Evolutionary conservation across 2,797 vertebrate genomes (phyloP), one percentile per base, ranked within the genome.

Genomic region (Acrossocheilus wenchowensis): DNA sequence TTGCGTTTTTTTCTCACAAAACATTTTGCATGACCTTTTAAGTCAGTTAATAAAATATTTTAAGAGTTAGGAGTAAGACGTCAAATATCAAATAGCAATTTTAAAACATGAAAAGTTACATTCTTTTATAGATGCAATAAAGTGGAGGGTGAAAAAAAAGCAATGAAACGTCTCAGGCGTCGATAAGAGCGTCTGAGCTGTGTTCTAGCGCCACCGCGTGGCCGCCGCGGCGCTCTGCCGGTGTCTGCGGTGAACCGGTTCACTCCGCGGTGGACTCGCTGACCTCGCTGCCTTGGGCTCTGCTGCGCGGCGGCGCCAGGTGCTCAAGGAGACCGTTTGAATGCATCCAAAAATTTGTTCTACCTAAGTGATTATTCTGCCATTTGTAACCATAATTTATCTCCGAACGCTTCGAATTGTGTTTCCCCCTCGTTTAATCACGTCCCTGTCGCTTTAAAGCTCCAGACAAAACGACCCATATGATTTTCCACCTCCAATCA

Each of bases 401-500:
- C 15, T 43, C 43, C 14, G 43, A 80, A n/a, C 21, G 64, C 66
- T 15, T 17, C 21, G 12, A 6, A 41, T 45, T 26, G 68, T 57
- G 57, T 15, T 30, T 5, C 69, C 19, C n/a, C 45, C 11, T 73
- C 12, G 81, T 84, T 88, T 79, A 85, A 87, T 78, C 82, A 66
- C 86, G 91, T 74, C 85, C 74, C 94, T 93, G 93, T 93, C 93
- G 89, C 94, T 94, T 94, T 94, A 93, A 94, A 90, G 91, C 91
- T 77, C 90, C 91, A 91, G 90, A 92, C 92, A 92, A 90, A 89
- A 86, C 90, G 93, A 89, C 89, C 93, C 94, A 92, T 91, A 91
- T 93, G 93, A 93, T 93, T 91, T 90, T 89, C 86, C 85, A 91
- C 89, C 93, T 93, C 93, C 93, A 93, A 93, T 94, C 93, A 92